Evolutionary conservation across 2,113 vertebrate genomes (phyloP), one percentile per base, ranked within the genome.

Genomic region (Spizaetus ornatus): DNA sequence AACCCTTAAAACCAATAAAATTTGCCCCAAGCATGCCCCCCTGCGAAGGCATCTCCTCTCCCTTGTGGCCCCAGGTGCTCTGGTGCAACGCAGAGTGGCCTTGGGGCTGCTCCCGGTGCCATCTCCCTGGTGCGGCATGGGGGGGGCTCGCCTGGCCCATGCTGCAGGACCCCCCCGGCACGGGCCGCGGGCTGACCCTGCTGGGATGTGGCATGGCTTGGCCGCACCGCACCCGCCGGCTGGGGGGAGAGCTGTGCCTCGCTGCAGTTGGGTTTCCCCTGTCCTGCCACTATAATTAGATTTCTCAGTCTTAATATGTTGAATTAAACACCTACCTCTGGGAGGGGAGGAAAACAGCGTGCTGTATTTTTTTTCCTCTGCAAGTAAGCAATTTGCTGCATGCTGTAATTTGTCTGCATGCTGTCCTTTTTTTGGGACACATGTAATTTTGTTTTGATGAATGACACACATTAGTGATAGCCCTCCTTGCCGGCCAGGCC

Each of bases 401-500:
- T 65, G 72, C 94, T 97, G 65, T 98, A 98, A 98, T 98, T 97
- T 97, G 93, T 94, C 89, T 97, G 93, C 70, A 82, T 53, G 91
- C 90, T 95, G 62, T 83, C 77, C 79, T 94, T 94, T 96, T 91
- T 95, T 95, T 69, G 89, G 91, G 92, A 97, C 95, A 97, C 86
- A 81, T 97, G 58, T 98, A 98, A 98, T 98, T 98, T 98, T 96
- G 79, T 94, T 97, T 95, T 97, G 98, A 98, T 97, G 97, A 98
- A 97, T 97, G 97, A 97, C 96, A 97, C 86, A 97, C 94, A 96
- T 97, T 90, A 92, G 78, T 52, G 84, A 94, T 94, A 94, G 88
- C 62, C 84, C 82, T 96, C 73, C 63, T 84, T 77, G 82, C 91
- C 3, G 90, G 95, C 91, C 21, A 4, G 92, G 83, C 91, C 0